Evolutionary conservation across 2,797 vertebrate species (phyloP).

Genomic region (Aselliscus stoliczkanus): DNA sequence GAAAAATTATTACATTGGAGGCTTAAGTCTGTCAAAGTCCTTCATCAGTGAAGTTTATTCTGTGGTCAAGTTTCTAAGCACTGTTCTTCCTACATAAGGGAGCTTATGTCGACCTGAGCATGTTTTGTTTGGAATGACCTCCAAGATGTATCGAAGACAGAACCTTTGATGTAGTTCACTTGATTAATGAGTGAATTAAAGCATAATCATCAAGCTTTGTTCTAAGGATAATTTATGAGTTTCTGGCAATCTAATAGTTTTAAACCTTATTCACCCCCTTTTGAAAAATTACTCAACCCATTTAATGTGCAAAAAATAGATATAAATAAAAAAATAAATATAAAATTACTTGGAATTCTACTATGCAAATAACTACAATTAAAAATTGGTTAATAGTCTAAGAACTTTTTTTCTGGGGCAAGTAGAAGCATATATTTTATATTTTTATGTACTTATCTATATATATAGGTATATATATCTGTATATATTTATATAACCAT

Average conservation of each 20-base stretch:
- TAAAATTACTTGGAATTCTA: background rate
- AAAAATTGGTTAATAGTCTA: background rate
- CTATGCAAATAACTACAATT: background rate
- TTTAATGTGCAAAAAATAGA: background rate
- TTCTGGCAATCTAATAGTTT: background rate
- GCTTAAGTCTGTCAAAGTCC: background rate
- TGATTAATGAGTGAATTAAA: background rate
- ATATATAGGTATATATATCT: background rate
- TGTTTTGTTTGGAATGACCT: background rate
- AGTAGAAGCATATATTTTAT: background rate
- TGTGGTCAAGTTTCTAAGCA: constrained; percentile 6
- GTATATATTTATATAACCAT: background rate
- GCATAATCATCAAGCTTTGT: background rate
- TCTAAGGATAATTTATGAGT: background rate
- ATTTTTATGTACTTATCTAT: background rate
- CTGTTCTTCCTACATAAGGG: background rate
- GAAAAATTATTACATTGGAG: background rate
- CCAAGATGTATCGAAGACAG: background rate
- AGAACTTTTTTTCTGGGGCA: background rate
- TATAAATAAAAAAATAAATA: background rate
- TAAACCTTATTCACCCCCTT: background rate
- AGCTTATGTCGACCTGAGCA: background rate
- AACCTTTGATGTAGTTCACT: background rate
- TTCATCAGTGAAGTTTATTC: background rate
- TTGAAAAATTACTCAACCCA: background rate